Evolutionary conservation across 1,140 invertebrate genomes (phyloP).

Genomic region (Neodiprion pinetum): DNA sequence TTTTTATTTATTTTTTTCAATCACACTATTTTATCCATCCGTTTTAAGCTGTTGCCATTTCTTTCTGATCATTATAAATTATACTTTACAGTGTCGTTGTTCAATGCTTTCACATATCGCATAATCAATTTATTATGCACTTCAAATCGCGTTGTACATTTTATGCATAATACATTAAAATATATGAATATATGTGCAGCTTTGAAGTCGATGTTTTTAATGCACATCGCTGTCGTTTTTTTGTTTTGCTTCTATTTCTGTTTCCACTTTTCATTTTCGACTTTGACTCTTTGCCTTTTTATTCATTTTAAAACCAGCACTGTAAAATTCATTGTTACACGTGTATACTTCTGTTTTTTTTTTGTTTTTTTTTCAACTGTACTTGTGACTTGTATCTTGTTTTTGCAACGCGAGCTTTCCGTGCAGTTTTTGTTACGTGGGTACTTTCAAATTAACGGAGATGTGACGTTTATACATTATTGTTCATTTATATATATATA

Average conservation of each 20-base stretch:
- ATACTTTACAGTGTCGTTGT: neutral
- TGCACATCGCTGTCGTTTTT: too few species aligned
- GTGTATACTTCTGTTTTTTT: neutral
- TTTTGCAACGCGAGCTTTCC: neutral
- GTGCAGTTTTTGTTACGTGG: neutral
- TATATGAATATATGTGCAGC: too few species aligned
- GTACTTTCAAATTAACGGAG: neutral
- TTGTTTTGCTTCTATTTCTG: too few species aligned
- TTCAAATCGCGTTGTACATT: too few species aligned
- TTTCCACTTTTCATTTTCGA: too few species aligned
- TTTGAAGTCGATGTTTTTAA: too few species aligned
- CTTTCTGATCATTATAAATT: neutral
- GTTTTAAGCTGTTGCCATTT: neutral
- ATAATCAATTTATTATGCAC: neutral
- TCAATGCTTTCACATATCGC: neutral
- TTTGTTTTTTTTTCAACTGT: neutral
- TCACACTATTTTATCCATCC: neutral
- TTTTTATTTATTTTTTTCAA: neutral
- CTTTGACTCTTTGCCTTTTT: too few species aligned
- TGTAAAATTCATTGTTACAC: neutral
- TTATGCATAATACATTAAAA: too few species aligned
- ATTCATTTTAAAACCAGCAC: too few species aligned
- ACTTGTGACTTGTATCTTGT: neutral
- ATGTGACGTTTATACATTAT: neutral
- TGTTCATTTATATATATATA: neutral